phyloP scores from a whole-genome alignment of 2,888 invertebrate species.

The Biston stratarius region DNA sequence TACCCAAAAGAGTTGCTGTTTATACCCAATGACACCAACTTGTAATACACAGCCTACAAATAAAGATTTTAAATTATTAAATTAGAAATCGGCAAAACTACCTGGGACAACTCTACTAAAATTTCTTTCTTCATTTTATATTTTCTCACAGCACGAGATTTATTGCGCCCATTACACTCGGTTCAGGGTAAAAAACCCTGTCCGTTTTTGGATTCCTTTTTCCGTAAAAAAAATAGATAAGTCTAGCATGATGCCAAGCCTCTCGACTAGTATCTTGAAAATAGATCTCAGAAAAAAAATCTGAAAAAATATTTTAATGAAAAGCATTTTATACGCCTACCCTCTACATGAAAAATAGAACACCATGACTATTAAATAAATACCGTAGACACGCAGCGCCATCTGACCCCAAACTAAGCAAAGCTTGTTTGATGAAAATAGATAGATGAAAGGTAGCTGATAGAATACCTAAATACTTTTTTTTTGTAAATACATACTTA shows the following conservation, averaged over 20 bases:
- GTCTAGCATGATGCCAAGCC: slow-evolving; percentile 5
- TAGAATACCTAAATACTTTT: too few relatives aligned
- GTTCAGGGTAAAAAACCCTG: slow-evolving; percentile 42
- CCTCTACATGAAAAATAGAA: too few relatives aligned
- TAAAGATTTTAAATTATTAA: not conserved
- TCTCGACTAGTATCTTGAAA: slow-evolving; percentile 4
- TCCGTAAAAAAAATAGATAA: slow-evolving; percentile 39
- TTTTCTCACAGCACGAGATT: slow-evolving; percentile 37
- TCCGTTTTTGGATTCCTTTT: slow-evolving; percentile 29
- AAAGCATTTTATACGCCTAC: too few relatives aligned
- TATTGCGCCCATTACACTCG: slow-evolving; percentile 44
- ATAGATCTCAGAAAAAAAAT: not conserved
- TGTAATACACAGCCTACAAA: too few relatives aligned
- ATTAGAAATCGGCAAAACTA: not conserved
- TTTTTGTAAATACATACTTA: too few relatives aligned
- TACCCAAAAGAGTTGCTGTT: too few relatives aligned
- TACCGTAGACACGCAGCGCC: too few relatives aligned
- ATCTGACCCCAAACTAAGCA: too few relatives aligned
- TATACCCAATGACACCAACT: too few relatives aligned
- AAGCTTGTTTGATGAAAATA: too few relatives aligned
- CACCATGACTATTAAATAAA: too few relatives aligned
- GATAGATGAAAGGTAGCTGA: too few relatives aligned
- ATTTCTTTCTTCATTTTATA: slow-evolving; percentile 27
- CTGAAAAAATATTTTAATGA: not conserved
- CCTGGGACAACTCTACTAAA: slow-evolving; percentile 8